Evolutionary conservation across 1,140 invertebrate species (phyloP).

Genomic region (Bombus picipes): DNA sequence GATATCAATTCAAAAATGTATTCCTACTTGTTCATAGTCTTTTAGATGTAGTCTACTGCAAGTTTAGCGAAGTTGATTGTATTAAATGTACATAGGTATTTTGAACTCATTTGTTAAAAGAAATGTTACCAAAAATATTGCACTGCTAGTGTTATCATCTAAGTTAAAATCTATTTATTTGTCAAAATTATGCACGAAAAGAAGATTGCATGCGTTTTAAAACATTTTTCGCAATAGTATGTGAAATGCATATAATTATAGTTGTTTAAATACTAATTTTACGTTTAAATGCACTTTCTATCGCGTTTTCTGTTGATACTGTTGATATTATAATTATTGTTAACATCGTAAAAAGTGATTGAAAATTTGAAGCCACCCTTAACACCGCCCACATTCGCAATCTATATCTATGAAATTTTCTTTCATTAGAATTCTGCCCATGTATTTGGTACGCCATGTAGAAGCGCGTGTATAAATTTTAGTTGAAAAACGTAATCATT

Average conservation of each 20-base stretch:
- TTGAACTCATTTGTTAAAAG: neutral
- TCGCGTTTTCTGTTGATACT: neutral
- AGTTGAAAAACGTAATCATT: neutral
- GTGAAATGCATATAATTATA: neutral
- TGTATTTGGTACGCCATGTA: neutral
- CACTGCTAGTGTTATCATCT: neutral
- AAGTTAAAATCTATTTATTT: neutral
- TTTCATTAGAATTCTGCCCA: conserved; percentile 39
- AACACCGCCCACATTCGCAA: neutral
- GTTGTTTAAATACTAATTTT: neutral
- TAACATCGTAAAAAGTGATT: neutral
- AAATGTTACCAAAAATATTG: neutral
- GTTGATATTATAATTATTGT: neutral
- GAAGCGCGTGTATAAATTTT: neutral
- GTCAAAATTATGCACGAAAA: neutral
- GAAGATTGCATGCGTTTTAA: neutral
- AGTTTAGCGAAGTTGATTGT: neutral
- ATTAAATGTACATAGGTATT: neutral
- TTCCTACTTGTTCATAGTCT: neutral
- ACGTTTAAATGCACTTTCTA: neutral
- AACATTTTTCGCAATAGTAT: neutral
- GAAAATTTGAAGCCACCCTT: neutral
- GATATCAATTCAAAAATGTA: neutral
- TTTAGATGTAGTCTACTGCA: neutral
- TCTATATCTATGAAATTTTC: conserved; percentile 2